A percentile compares a stretch with the other conserved stretches of the same genome.
Evolutionary conservation across 2,888 invertebrate species (phyloP).

Genomic region (Spialia ferax): DNA sequence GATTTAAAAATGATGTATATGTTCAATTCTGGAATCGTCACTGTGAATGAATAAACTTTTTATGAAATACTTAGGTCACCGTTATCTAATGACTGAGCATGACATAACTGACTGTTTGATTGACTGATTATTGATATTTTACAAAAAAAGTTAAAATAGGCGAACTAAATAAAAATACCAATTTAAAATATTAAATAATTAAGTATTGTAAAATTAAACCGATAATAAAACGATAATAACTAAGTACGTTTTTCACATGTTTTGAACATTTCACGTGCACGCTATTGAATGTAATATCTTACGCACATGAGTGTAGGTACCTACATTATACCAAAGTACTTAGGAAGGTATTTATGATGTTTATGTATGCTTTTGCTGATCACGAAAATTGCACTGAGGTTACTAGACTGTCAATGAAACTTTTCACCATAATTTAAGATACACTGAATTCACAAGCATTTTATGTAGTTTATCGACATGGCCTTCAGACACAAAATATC

Average conservation of each 20-base stretch:
- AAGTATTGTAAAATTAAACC: no score
- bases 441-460: constrained; percentile 21
- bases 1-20: neutral
- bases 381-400: constrained; percentile 47
- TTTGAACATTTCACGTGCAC: constrained; percentile 27
- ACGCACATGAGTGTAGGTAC: no score
- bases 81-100: constrained; percentile 32
- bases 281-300: constrained; percentile 16
- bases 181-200: neutral
- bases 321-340: no score
- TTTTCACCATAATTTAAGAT: constrained; percentile 23
- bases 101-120: neutral
- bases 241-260: no score
- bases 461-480: constrained; percentile 17
- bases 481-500: neutral
- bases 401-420: constrained; percentile 12
- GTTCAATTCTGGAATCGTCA: neutral
- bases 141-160: neutral
- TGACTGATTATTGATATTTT: constrained; percentile 15
- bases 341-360: constrained; percentile 10
- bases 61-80: neutral
- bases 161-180: neutral
- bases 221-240: constrained; percentile 30
- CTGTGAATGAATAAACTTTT: constrained; percentile 9
- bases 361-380: constrained; percentile 15